Base-by-base conservation (phyloP, 2,797 vertebrate genomes). In the Hydrocynus forskahlii region DNA sequence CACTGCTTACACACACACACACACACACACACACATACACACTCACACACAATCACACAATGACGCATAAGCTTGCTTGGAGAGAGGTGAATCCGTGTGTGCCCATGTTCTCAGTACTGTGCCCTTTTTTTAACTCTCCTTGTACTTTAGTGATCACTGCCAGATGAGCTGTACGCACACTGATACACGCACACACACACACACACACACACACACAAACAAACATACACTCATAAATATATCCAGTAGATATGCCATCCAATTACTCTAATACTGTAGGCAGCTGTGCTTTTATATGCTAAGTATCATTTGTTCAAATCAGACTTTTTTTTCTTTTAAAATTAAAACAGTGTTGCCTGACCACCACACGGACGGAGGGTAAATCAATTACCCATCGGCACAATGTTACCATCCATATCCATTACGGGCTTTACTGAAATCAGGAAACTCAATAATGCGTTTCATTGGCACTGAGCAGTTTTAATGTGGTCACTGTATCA, bases 1-100 rank as follows among this genome's bases (percentile, higher is more conserved):
- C 87, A 82, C 82, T 81, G 82, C 83, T 77, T 84, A 76, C 82
- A 75, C 68, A 79, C 80, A 83, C 62, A 87, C 80, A 88, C 79
- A 87, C 83, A 86, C 87, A 72, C 43, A 48, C 76, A 78, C 83
- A 63, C 59, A 84, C 5, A 68, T 57, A 60, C 54, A 59, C 76
- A 78, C 2, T 43, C 35, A 66, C n/a, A 55, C 78, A 83, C 59
- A 79, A 84, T 45, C 19, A 40, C 64, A 78, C 64, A 59, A 21
- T 67, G 9, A 45, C 2, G 45, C 38, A 57, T 71, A 50, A 7
- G 55, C 62, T 73, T 69, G 55, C 57, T 75, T 29, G 40, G 75
- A 66, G 75, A 77, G 50, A 45, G 19, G 25, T 45, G 48, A 21
- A 4, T 75, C 25, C 25, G n/a, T 29, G 70, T 76, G 29, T 67